Percentiles rank a stretch among this genome's conserved stretches.
phyloP scores from a whole-genome alignment of 2,797 vertebrate genomes.

The Coccyzus lansbergi region DNA sequence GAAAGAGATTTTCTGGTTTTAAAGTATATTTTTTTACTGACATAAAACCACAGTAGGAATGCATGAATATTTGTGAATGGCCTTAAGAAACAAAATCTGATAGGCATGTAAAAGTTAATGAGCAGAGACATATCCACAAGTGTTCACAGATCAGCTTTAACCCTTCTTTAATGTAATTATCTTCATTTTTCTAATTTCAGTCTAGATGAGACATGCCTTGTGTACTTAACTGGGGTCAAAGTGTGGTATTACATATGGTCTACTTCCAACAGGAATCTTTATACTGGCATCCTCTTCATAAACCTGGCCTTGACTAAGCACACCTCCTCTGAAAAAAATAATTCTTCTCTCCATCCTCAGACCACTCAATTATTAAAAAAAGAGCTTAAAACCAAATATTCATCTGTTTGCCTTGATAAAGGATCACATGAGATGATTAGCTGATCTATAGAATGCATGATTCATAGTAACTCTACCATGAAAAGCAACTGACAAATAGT shows the following conservation, averaged over 20 bases:
- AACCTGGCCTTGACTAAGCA: slow-evolving; percentile 20
- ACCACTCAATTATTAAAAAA: not conserved
- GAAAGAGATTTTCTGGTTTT: not conserved
- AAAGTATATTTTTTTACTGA: not conserved
- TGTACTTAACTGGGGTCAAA: slow-evolving; percentile 30
- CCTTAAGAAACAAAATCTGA: not conserved
- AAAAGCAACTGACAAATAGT: slow-evolving; percentile 39
- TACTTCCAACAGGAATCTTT: slow-evolving; percentile 44
- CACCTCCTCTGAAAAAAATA: too few species aligned
- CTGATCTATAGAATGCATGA: not conserved
- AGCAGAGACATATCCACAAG: not conserved
- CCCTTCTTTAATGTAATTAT: not conserved
- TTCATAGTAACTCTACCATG: not conserved
- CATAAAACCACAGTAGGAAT: not conserved
- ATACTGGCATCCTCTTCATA: slow-evolving; percentile 20
- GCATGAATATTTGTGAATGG: not conserved
- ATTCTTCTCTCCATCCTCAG: not conserved
- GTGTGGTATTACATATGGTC: not conserved
- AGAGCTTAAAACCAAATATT: not conserved
- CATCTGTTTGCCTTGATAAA: not conserved
- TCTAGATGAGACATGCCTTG: slow-evolving; percentile 7
- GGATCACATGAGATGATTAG: not conserved
- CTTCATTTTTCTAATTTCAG: slow-evolving; percentile 23
- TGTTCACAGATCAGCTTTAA: not conserved
- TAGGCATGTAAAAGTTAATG: not conserved